These are phyloP conservation scores for Parnassius smintheus DNA, from an alignment of 2,888 invertebrate species.

Conservation along the genomic window DNA sequence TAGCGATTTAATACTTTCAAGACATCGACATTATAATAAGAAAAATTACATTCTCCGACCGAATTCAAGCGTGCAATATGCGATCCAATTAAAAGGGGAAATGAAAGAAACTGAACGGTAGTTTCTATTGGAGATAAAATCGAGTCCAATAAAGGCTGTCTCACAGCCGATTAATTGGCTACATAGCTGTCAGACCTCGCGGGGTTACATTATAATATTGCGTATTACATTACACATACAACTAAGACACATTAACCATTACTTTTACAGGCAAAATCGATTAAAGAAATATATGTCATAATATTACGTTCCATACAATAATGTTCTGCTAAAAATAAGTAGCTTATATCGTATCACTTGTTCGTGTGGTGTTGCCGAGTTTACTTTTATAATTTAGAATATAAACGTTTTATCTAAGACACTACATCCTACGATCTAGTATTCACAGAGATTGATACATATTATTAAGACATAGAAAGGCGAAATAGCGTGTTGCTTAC, in stretches of 20 bases:
- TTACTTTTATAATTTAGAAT: constrained; percentile 65
- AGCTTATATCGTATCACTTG: constrained; percentile 75
- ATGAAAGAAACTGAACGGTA: constrained; percentile 46
- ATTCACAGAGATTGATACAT: constrained; percentile 78
- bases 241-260: constrained; percentile 55
- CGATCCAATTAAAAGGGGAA: constrained; percentile 36
- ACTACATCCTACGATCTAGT: constrained; percentile 75
- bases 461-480: constrained; percentile 64
- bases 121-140: constrained; percentile 33
- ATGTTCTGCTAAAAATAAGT: constrained; percentile 62
- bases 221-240: constrained; percentile 36
- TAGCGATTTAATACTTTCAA: constrained; percentile 49
- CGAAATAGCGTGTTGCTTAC: constrained; percentile 67
- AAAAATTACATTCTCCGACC: constrained; percentile 15
- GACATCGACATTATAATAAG: constrained; percentile 29
- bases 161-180: constrained; percentile 50
- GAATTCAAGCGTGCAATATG: constrained; percentile 21
- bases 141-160: constrained; percentile 54
- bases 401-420: constrained; percentile 71
- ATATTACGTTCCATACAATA: constrained; percentile 49
- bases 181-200: constrained; percentile 51
- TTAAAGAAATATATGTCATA: constrained; percentile 62
- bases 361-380: constrained; percentile 76
- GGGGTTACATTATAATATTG: constrained; percentile 51
- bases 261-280: constrained; percentile 64